Percentiles rank a stretch among this genome's conserved stretches.
These are phyloP conservation scores for Herpailurus yagouaroundi DNA, from an alignment of 2,113 vertebrate species.

Conservation along the genomic window DNA sequence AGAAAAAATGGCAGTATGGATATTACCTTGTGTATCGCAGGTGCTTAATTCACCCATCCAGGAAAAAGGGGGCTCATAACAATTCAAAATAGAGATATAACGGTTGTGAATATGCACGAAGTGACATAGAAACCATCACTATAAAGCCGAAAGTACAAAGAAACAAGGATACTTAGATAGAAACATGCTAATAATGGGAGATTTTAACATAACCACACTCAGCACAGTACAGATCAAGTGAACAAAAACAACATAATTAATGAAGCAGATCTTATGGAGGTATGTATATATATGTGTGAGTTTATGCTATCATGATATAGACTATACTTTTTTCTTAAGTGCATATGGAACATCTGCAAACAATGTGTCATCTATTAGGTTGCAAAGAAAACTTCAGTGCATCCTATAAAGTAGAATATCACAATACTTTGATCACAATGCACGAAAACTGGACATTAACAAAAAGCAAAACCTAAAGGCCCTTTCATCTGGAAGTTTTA, in stretches of 20 bases:
- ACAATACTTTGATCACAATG: background rate
- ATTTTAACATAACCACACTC: background rate
- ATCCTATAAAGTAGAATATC: background rate
- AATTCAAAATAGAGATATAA: background rate
- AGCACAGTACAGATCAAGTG: background rate
- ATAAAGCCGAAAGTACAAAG: background rate
- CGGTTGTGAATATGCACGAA: background rate
- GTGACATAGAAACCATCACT: background rate
- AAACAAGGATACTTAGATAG: background rate
- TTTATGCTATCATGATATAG: background rate
- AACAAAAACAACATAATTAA: background rate
- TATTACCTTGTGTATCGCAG: accelerated
- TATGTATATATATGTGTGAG: no score
- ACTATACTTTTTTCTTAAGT: background rate
- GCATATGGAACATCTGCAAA: background rate
- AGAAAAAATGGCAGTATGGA: background rate
- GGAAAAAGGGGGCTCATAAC: background rate
- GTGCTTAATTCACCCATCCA: background rate
- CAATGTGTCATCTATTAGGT: background rate
- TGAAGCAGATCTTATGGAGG: background rate
- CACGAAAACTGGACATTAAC: background rate
- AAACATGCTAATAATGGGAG: background rate
- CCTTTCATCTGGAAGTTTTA: background rate
- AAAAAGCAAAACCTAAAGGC: background rate
- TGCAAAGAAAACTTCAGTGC: background rate